Conservation (phyloP, 2,888 invertebrate genomes). For the Tetragonula carbonaria region DNA sequence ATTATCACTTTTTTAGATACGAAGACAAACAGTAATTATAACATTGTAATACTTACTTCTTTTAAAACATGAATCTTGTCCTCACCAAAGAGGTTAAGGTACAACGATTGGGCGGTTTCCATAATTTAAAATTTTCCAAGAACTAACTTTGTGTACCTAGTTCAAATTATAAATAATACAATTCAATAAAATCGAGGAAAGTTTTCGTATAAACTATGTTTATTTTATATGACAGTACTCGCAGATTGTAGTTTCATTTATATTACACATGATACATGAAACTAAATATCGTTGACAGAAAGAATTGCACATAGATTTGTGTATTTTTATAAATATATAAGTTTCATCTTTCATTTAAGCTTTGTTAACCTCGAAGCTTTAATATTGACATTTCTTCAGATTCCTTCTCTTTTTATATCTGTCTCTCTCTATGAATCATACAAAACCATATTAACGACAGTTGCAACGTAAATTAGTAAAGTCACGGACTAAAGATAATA, state of each 20-base stretch:
- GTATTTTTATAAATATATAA: background rate
- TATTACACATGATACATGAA: background rate
- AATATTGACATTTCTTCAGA: background rate
- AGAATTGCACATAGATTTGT: background rate
- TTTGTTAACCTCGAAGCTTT: background rate
- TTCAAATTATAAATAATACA: slow-evolving; percentile 5
- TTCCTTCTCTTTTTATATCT: too few relatives aligned
- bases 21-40: too few relatives aligned
- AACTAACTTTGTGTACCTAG: too few relatives aligned
- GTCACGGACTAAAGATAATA: too few relatives aligned
- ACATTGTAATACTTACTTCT: slow-evolving; percentile 51
- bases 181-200: background rate
- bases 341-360: background rate
- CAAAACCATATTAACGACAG: background rate
- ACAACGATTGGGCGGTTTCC: slow-evolving; percentile 65
- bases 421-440: background rate
- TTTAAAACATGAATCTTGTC: slow-evolving; percentile 70
- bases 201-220: background rate
- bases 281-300: background rate
- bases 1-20: background rate
- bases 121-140: slow-evolving; percentile 34
- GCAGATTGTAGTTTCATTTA: background rate
- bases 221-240: background rate
- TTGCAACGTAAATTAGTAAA: too few relatives aligned
- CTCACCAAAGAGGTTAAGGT: slow-evolving; percentile 67